Base-by-base conservation (phyloP, 2,888 invertebrate species). In the Quadriops clusia region DNA sequence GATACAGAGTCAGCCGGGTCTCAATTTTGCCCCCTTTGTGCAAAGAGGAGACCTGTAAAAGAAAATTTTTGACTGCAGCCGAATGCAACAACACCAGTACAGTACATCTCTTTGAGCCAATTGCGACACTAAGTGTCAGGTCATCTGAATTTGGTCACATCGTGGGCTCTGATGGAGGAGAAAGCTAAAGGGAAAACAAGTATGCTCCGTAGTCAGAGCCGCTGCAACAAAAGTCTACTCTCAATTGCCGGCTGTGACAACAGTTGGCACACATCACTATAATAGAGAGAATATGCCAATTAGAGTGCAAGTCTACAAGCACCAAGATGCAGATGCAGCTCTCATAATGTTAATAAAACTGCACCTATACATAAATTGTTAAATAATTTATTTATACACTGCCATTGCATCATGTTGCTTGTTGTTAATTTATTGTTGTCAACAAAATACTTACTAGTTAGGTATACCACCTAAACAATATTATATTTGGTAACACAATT, bases 11-110 rank as follows among this genome's bases (percentile, higher is more conserved):
- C 21, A 34, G 34, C 41, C 44, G 48, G 54, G 58, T 68, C 68
- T 67, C 77, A 72, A 75, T 73, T 77, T 77, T 75, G 75, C 76
- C 72, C 72, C 67, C 38, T 47, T 64, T 70, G 74, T 77, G 80
- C 81, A 82, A 82, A 82, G 82, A 82, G 82, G 81, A 82, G 81
- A 81, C 77, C 81, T 80, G 80, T 74, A 73, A 77, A 69, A 70
- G 71, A 62, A 60, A 62, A 59, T 30, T 30, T 30, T 28, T 25
- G 11, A 56, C 54, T 47, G 57, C 56, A 59, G 55, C 56, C 50
- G 54, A 54, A 26, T 28, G 17, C 21, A 33, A 28, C 23, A 14
- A 36, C 35, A 37, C 34, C 36, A 36, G 28, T 30, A 34, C 20
- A 26, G 28, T 44, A 45, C 41, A 45, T 43, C 42, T 44, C 31